These are phyloP conservation scores for Alca torda DNA, from an alignment of 2,797 vertebrate species.

Conservation along the genomic window DNA sequence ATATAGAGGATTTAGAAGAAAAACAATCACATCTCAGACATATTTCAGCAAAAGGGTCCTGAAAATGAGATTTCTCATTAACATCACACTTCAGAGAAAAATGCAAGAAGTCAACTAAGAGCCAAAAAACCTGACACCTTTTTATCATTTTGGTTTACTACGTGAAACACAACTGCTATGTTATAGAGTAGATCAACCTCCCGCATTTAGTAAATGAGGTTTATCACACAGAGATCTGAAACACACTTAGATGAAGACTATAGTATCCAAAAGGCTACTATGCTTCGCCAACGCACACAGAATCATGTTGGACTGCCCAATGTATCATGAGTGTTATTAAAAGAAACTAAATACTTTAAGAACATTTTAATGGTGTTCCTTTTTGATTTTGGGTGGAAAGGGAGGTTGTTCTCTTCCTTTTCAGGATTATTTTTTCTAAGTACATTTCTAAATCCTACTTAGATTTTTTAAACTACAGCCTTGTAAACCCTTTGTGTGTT, in stretches of 20 bases:
- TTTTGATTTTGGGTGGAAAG: conserved; percentile 40
- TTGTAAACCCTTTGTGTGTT: not conserved
- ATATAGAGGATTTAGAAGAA: not conserved
- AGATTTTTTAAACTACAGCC: conserved; percentile 3
- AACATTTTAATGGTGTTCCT: conserved; percentile 37
- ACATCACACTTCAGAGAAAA: not conserved
- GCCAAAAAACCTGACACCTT: not conserved
- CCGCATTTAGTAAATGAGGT: not conserved
- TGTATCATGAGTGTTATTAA: conserved; percentile 36
- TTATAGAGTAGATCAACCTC: not conserved
- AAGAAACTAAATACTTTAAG: conserved; percentile 65
- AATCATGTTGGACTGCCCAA: not conserved
- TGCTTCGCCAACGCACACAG: conserved; percentile 42
- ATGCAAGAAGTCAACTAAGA: not conserved
- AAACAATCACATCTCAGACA: not conserved
- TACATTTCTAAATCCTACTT: conserved; percentile 35
- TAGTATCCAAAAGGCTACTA: conserved; percentile 14
- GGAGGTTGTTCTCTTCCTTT: conserved; percentile 11
- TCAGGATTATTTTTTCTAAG: conserved; percentile 30
- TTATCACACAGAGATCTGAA: not conserved
- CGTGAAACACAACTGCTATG: not conserved
- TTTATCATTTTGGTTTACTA: not conserved
- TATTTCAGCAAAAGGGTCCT: not conserved
- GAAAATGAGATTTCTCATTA: not conserved
- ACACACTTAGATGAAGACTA: not conserved